Conservation (phyloP, 2,888 invertebrate genomes). For the Drosophila parthenogenetica region DNA sequence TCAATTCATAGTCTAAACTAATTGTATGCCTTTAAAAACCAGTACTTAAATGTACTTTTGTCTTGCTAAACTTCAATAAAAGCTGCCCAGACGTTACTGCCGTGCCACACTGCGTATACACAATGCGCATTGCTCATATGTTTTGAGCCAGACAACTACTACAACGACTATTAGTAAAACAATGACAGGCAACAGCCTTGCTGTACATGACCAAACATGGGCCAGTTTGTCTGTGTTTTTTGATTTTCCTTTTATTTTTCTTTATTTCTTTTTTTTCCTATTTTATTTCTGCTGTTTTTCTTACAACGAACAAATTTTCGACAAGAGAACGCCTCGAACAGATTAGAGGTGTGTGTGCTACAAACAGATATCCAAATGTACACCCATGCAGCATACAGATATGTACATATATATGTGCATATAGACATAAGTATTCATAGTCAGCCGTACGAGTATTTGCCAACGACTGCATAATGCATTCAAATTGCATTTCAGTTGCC, state of each 20-base stretch:
- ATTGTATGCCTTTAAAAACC: neutral
- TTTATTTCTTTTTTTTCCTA: slow-evolving; percentile 27
- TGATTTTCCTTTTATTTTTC: neutral
- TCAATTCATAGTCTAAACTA: neutral
- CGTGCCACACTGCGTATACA: slow-evolving; percentile 58
- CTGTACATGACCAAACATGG: slow-evolving; percentile 74
- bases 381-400: slow-evolving; percentile 1
- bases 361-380: slow-evolving; percentile 37
- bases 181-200: slow-evolving; percentile 75
- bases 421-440: slow-evolving; percentile 4
- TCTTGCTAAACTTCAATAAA: slow-evolving; percentile 16
- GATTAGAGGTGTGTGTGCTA: slow-evolving; percentile 46
- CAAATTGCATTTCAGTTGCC: slow-evolving; percentile 56
- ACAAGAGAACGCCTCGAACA: slow-evolving; percentile 65
- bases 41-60: neutral
- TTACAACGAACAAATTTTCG: slow-evolving; percentile 69
- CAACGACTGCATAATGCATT: slow-evolving; percentile 58
- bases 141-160: slow-evolving; percentile 66
- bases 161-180: slow-evolving; percentile 76
- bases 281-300: slow-evolving; percentile 29
- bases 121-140: slow-evolving; percentile 48
- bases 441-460: slow-evolving; percentile 7
- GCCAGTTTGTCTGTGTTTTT: slow-evolving; percentile 60
- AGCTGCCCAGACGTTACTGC: neutral
- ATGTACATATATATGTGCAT: slow-evolving; percentile 15